phyloP scores from a whole-genome alignment of 2,797 vertebrate genomes.

The Rhincodon typus region DNA sequence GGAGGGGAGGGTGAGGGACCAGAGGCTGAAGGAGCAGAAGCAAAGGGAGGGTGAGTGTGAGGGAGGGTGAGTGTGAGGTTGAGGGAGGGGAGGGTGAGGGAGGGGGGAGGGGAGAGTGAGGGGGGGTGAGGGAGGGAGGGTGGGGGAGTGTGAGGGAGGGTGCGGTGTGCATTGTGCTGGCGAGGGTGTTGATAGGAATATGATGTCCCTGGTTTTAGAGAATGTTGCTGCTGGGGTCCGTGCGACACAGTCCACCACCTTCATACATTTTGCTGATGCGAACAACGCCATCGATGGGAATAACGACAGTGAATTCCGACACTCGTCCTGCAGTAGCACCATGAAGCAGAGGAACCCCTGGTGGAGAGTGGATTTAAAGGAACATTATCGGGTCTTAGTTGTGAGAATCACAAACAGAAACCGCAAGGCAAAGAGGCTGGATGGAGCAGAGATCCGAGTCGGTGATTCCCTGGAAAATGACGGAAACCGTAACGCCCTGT shows the following conservation, averaged over 20 bases:
- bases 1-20: too few relatives aligned
- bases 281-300: neutral
- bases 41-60: too few relatives aligned
- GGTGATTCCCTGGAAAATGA: neutral
- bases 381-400: neutral
- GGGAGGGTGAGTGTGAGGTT: too few relatives aligned
- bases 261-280: neutral
- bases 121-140: too few relatives aligned
- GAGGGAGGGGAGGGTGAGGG: too few relatives aligned
- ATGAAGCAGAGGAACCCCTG: neutral
- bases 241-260: neutral
- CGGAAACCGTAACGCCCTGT: neutral
- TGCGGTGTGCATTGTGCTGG: too few relatives aligned
- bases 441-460: neutral
- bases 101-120: too few relatives aligned
- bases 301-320: neutral
- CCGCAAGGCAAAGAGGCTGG: accelerated
- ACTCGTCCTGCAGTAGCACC: neutral
- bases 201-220: neutral
- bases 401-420: neutral
- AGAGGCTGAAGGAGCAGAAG: too few relatives aligned
- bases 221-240: neutral
- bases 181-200: too few relatives aligned
- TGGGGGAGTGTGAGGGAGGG: too few relatives aligned
- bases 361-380: neutral